phyloP scores from a whole-genome alignment of 2,888 invertebrate species.

The Calephelis perditalis region DNA sequence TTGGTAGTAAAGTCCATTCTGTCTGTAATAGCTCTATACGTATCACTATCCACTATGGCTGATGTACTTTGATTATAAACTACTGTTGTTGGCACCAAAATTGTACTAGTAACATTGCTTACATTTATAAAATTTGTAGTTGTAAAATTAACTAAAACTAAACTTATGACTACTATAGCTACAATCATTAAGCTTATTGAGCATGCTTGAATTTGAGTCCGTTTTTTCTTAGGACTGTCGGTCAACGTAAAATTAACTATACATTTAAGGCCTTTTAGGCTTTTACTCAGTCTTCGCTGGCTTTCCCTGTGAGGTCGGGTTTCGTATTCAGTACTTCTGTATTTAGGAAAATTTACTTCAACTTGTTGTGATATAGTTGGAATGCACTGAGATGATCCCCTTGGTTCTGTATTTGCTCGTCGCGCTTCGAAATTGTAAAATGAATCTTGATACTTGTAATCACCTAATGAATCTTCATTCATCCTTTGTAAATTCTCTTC shows the following conservation, averaged over 20 bases:
- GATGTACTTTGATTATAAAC: constrained; percentile 52
- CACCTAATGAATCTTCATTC: constrained; percentile 37
- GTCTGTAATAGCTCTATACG: constrained; percentile 35
- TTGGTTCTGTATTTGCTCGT: background rate
- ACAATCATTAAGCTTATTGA: constrained; percentile 75
- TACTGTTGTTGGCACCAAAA: constrained; percentile 64
- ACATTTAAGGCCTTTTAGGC: constrained; percentile 67
- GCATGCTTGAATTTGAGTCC: constrained; percentile 73
- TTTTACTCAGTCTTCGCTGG: constrained; percentile 62
- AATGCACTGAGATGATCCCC: constrained; percentile 37
- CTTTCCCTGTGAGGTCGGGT: constrained; percentile 44
- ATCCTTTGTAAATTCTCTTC: constrained; percentile 32
- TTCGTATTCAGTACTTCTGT: constrained; percentile 49
- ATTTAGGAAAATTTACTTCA: constrained; percentile 60
- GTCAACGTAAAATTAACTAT: constrained; percentile 63
- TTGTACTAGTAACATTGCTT: constrained; percentile 58
- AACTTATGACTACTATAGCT: constrained; percentile 70
- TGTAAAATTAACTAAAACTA: constrained; percentile 72
- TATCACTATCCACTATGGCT: constrained; percentile 45
- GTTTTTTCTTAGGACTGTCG: constrained; percentile 64
- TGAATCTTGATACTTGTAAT: constrained; percentile 23
- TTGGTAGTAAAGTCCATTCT: constrained; percentile 33
- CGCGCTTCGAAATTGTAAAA: background rate
- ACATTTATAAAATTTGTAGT: constrained; percentile 57
- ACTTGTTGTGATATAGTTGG: constrained; percentile 67